These are phyloP conservation scores for Melipona quadrifasciata DNA, from an alignment of 1,140 invertebrate genomes.

Conservation along the genomic window DNA sequence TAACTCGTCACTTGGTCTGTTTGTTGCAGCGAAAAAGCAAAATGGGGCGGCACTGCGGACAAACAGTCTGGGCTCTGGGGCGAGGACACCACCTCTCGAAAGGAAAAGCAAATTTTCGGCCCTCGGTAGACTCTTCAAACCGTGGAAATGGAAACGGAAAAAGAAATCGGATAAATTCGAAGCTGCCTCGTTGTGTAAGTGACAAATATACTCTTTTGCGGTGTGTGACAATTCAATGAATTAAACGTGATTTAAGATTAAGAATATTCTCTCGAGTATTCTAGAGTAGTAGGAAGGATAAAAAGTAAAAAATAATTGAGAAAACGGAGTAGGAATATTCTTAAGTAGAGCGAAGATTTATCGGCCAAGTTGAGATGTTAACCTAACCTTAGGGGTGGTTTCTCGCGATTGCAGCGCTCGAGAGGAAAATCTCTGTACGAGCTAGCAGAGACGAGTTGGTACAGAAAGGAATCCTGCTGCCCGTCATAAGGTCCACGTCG, in stretches of 20 bases:
- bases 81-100: conserved; percentile 90
- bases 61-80: conserved; percentile 91
- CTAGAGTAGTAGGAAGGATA: no score
- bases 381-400: not conserved
- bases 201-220: not conserved
- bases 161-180: conserved; percentile 99
- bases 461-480: conserved; percentile 96
- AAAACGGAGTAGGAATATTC: no score
- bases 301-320: no score
- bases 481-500: conserved; percentile 91
- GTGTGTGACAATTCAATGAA: no score
- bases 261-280: no score
- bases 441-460: conserved; percentile 98
- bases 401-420: conserved; percentile 88
- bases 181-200: conserved; percentile 96
- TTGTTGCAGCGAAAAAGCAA: conserved; percentile 92
- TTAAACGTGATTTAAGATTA: no score
- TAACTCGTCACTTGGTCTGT: not conserved
- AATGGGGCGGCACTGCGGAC: conserved; percentile 94
- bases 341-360: not conserved
- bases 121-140: conserved; percentile 97
- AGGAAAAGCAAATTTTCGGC: conserved; percentile 96
- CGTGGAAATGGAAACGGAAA: conserved; percentile 99
- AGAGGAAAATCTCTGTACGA: conserved; percentile 98
- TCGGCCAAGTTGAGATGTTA: not conserved